Percentiles rank a stretch among this genome's conserved stretches.
phyloP scores from a whole-genome alignment of 2,113 vertebrate genomes.

The Strix aluco region DNA sequence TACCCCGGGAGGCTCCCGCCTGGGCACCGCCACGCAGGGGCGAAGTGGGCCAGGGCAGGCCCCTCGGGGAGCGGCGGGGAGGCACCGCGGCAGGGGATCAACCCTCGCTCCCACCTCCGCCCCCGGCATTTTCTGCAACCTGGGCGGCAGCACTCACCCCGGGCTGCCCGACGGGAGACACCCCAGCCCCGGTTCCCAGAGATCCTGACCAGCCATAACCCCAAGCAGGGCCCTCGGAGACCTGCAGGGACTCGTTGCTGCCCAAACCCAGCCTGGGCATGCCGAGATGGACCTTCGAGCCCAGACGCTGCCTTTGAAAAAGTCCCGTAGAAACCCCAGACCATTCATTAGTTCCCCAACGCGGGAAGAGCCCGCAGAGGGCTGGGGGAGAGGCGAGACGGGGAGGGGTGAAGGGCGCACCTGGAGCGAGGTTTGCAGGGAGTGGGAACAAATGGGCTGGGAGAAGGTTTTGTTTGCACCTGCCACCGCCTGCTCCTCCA shows the following conservation, averaged over 20 bases:
- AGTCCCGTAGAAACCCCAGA: not conserved
- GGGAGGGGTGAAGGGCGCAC: not conserved
- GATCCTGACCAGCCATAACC: not conserved
- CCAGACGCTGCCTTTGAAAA: not conserved
- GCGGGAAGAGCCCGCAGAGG: not conserved
- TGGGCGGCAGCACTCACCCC: not conserved
- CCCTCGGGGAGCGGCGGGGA: rapidly evolving
- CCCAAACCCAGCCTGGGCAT: not conserved
- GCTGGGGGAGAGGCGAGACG: not conserved
- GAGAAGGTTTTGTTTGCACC: slow-evolving; percentile 9
- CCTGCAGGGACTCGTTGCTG: not conserved
- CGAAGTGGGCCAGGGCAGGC: not conserved
- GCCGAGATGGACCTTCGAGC: not conserved
- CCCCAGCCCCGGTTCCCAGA: not conserved
- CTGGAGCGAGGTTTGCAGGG: not conserved
- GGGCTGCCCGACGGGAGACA: not conserved
- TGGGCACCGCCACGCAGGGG: not conserved
- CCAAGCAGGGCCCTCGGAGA: not conserved
- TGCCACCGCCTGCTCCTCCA: not conserved
- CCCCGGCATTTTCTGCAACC: not conserved
- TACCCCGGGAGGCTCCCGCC: not conserved
- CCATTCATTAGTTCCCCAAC: not conserved
- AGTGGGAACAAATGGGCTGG: not conserved
- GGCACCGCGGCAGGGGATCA: not conserved
- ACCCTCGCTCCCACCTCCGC: not conserved